Evolutionary conservation across 2,113 vertebrate species (phyloP).

Genomic region (western clawed frog (Xenopus tropicalis)): UCB_Xtro_10.0 CM004450.2:86323001-86323500

Average conservation of each 20-base stretch:
- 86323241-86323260: constrained; percentile 54
- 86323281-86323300: constrained; percentile 80
- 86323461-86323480: constrained; percentile 3
- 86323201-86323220: constrained; percentile 19
- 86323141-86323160: too few relatives aligned
- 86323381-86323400: constrained; percentile 80
- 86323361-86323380: constrained; percentile 92
- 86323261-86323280: constrained; percentile 59
- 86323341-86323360: constrained; percentile 88
- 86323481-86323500: neutral
- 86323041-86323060: neutral
- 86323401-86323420: constrained; percentile 84
- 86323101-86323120: neutral
- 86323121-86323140: too few relatives aligned
- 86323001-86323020: neutral
- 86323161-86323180: neutral
- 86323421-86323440: constrained; percentile 64
- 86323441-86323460: constrained; percentile 21
- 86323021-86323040: neutral
- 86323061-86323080: neutral
- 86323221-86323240: constrained; percentile 51
- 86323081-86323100: neutral
- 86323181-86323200: neutral
- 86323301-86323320: constrained; percentile 91
- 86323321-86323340: constrained; percentile 96